Evolutionary conservation across 2,797 vertebrate genomes (phyloP).

Genomic region (Betta splendens): DNA sequence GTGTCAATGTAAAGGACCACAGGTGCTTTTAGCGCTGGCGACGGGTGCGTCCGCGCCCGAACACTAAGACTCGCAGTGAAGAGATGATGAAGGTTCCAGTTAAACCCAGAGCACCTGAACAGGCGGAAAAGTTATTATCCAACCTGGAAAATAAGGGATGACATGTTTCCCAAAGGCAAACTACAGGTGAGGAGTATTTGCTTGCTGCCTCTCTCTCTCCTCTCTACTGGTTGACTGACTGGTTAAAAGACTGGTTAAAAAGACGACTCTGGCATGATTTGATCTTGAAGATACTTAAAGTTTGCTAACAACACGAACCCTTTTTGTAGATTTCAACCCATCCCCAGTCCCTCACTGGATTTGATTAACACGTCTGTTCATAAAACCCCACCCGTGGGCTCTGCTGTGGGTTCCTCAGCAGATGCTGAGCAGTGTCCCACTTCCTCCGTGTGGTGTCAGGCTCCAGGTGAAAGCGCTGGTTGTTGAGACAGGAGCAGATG

Average conservation of each 20-base stretch:
- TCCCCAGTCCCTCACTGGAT: conserved; percentile 18
- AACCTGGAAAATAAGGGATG: conserved; percentile 21
- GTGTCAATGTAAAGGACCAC: conserved; percentile 35
- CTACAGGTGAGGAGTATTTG: conserved; percentile 18
- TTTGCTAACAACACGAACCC: conserved; percentile 42
- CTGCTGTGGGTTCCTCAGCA: conserved; percentile 41
- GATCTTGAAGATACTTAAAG: conserved; percentile 36
- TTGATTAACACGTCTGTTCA: neutral
- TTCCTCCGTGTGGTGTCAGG: conserved; percentile 50
- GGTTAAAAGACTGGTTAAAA: conserved; percentile 62
- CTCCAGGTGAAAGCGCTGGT: conserved; percentile 27
- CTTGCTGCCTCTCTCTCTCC: conserved; percentile 39
- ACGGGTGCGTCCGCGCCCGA: conserved; percentile 34
- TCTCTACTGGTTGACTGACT: conserved; percentile 62
- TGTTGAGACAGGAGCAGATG: conserved; percentile 31
- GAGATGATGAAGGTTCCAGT: conserved; percentile 39
- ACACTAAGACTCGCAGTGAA: conserved; percentile 18
- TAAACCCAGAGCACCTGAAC: conserved; percentile 47
- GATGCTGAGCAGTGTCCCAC: conserved; percentile 23
- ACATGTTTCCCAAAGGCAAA: conserved; percentile 39
- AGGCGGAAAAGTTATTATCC: conserved; percentile 19
- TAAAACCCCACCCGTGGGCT: conserved; percentile 27
- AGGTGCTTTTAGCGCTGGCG: conserved; percentile 24
- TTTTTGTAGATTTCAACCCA: conserved; percentile 39
- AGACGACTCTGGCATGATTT: conserved; percentile 41